These are phyloP conservation scores for Hydropotes inermis DNA, from an alignment of 2,113 vertebrate genomes.

Conservation along the genomic window DNA sequence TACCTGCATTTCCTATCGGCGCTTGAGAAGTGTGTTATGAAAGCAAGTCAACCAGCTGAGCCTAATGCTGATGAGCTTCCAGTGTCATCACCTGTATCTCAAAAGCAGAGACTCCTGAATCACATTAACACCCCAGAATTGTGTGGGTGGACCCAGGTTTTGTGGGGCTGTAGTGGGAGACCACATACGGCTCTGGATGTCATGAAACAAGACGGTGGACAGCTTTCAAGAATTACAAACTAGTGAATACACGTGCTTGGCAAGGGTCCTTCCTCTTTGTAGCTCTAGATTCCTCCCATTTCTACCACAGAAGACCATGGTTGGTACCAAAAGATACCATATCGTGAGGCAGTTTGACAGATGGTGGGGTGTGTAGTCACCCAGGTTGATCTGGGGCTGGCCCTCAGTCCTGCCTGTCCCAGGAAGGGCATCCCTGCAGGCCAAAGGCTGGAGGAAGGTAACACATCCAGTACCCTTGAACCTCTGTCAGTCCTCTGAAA, in stretches of 20 bases:
- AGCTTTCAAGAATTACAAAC: neutral
- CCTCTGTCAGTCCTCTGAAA: neutral
- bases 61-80: neutral
- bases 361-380: neutral
- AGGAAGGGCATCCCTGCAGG: neutral
- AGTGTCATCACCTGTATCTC: neutral
- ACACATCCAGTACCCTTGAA: neutral
- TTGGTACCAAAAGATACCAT: neutral
- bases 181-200: neutral
- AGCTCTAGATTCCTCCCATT: neutral
- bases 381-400: neutral
- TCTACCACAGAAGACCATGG: neutral
- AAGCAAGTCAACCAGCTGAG: neutral
- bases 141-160: neutral
- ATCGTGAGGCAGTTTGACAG: neutral
- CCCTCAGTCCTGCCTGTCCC: neutral
- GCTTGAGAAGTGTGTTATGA: neutral
- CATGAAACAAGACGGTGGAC: neutral
- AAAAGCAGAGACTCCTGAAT: neutral
- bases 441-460: neutral
- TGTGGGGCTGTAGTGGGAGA: neutral
- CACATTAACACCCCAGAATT: neutral
- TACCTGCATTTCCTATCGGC: neutral
- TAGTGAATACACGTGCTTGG: too few species aligned
- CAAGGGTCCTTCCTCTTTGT: neutral